Evolutionary conservation across 2,797 vertebrate genomes (phyloP), one percentile per base, ranked within the genome.

Genomic region (Amazona ochrocephala): DNA sequence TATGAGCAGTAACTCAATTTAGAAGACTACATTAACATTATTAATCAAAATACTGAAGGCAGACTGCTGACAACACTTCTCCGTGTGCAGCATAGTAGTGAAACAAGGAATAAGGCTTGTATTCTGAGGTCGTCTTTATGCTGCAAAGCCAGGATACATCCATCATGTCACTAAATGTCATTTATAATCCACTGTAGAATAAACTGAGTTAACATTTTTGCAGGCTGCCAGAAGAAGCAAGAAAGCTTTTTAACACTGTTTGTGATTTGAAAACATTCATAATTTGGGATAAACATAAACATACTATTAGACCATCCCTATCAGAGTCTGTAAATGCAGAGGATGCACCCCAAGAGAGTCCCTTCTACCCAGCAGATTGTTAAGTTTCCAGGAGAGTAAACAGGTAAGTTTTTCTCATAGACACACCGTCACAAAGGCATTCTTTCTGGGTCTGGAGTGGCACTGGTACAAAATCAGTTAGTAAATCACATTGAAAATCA

Each of bases 21-120:
- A 54, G n/a, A 73, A 45, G 71, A 93, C 29, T 14, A 18, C 0
- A 0, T 79, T 90, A 83, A 60, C 37, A 16, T 80, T 79, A 82
- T 90, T 88, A 89, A 87, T 94, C 67, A 93, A 75, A 94, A 73
- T 56, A 30, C 67, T 23, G 48, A 79, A 51, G 67, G 56, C 70
- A 84, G 76, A 50, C 70, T 92, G 64, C 91, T 95, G 87, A 81
- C 87, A 90, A 19, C 65, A 48, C 74, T 84, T n/a, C 54, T 93
- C 51, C 0, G 0, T 84, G 87, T 70, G 71, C 34, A 89, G 78
- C 72, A 18, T 67, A 67, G 88, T 67, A 88, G 71, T 74, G 75
- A 74, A 90, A 76, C 29, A 73, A 88, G 76, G 67, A 82, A 65
- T 87, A 60, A 91, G 67, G 18, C 51, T 84, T 90, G 64, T 83